These are phyloP conservation scores for Drosophila neutralis DNA, from an alignment of 2,888 invertebrate genomes.

Conservation along the genomic window DNA sequence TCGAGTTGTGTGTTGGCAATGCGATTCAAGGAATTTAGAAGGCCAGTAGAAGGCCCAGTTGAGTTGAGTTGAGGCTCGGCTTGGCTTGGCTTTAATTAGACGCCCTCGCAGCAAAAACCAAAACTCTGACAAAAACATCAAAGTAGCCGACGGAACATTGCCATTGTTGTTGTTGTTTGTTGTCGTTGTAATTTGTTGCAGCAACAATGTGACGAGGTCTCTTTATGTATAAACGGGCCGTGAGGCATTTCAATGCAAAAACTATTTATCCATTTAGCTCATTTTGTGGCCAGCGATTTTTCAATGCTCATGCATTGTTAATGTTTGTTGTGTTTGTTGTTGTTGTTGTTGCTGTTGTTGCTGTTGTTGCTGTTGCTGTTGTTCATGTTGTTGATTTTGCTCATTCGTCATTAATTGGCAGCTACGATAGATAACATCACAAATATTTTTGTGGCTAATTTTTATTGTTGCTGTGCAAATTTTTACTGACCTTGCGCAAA, in stretches of 20 bases:
- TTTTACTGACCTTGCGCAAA: conserved; percentile 75
- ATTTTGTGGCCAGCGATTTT: conserved; percentile 64
- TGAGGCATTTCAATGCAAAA: conserved; percentile 75
- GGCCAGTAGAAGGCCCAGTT: conserved; percentile 59
- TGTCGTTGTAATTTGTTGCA: conserved; percentile 66
- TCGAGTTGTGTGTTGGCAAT: conserved; percentile 18
- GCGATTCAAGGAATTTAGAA: conserved; percentile 49
- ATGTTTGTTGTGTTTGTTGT: conserved; percentile 20
- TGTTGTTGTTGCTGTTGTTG: conserved; percentile 1
- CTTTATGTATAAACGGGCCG: conserved; percentile 68
- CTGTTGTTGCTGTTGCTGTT: conserved; percentile 24
- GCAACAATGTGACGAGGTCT: conserved; percentile 73
- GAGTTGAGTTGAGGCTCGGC: conserved; percentile 7
- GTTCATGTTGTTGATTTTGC: conserved; percentile 38
- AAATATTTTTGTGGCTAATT: conserved; percentile 39
- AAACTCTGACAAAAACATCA: conserved; percentile 55
- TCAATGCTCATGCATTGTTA: conserved; percentile 54
- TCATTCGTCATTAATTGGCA: conserved; percentile 74
- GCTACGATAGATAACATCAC: conserved; percentile 58
- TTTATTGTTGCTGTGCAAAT: conserved; percentile 33
- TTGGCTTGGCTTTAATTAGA: conserved; percentile 61
- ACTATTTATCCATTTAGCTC: conserved; percentile 80
- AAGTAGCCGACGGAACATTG: conserved; percentile 49
- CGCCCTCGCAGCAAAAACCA: conserved; percentile 59
- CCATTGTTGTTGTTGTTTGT: conserved; percentile 29